Percentiles rank a stretch among this genome's conserved stretches.
phyloP scores from a whole-genome alignment of 2,113 vertebrate genomes.

The Egretta garzetta region DNA sequence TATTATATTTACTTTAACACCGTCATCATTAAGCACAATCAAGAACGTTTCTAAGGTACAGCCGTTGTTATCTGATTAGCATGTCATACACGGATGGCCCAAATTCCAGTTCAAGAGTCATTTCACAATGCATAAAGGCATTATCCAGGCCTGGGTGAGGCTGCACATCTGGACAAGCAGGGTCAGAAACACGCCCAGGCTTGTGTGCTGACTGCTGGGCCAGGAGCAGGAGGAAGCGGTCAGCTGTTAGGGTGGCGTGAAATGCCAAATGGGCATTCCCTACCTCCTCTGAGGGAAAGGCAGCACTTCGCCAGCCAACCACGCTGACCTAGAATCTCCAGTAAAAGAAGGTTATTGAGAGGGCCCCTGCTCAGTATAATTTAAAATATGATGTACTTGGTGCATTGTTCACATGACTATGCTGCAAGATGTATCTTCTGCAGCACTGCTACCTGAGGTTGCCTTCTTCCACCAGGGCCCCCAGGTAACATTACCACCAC shows the following conservation, averaged over 20 bases:
- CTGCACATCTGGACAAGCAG: background rate
- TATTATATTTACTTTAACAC: background rate
- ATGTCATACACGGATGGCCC: background rate
- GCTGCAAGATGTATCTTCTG: background rate
- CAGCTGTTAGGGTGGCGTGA: background rate
- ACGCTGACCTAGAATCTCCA: background rate
- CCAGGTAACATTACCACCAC: background rate
- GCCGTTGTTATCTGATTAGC: background rate
- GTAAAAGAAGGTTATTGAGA: background rate
- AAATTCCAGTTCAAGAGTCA: background rate
- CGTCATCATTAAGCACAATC: background rate
- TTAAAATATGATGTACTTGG: background rate
- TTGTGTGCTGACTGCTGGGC: background rate
- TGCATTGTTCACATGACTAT: background rate
- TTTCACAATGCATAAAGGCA: background rate
- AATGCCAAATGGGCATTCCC: background rate
- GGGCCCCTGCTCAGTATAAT: background rate
- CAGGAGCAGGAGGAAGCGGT: background rate
- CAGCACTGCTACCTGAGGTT: background rate
- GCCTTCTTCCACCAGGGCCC: background rate
- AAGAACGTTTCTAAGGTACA: background rate
- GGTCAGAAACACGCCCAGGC: background rate
- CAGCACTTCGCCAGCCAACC: background rate
- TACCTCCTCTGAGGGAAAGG: background rate
- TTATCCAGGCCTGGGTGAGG: background rate